These are phyloP conservation scores for Steatornis caripensis DNA, from an alignment of 2,113 vertebrate species.

Conservation along the genomic window DNA sequence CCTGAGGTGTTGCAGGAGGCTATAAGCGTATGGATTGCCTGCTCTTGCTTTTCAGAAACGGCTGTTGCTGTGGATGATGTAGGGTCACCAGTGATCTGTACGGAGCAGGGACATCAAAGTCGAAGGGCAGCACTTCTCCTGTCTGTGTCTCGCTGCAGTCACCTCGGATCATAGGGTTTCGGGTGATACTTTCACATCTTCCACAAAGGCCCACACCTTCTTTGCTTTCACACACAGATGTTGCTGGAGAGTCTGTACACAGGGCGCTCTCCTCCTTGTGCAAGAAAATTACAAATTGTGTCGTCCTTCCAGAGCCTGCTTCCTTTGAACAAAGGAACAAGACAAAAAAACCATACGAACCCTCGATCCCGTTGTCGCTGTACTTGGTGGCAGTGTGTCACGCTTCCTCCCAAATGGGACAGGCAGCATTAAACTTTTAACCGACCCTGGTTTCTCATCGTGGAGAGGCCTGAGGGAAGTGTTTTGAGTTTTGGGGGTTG, in stretches of 20 bases:
- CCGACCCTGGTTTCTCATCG: accelerated
- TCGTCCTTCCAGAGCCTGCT: neutral
- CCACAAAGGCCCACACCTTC: neutral
- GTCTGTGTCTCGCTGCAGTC: neutral
- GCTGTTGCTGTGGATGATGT: neutral
- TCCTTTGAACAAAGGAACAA: neutral
- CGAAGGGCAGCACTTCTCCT: neutral
- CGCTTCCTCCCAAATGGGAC: neutral
- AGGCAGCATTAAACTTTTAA: neutral
- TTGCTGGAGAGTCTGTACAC: neutral
- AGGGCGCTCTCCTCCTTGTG: neutral
- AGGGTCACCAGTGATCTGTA: neutral
- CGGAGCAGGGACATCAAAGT: neutral
- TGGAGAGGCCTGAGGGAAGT: neutral
- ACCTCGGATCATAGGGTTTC: neutral
- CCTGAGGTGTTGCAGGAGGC: neutral
- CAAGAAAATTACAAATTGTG: neutral
- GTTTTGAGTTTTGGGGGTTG: neutral
- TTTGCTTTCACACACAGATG: neutral
- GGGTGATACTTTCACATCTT: neutral
- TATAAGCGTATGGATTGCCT: neutral
- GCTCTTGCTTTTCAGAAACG: neutral
- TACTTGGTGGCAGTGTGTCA: neutral
- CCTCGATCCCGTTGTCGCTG: neutral
- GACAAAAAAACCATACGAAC: accelerated